Evolutionary conservation across 2,888 invertebrate genomes (phyloP).

Genomic region (Rutpela maculata): DNA sequence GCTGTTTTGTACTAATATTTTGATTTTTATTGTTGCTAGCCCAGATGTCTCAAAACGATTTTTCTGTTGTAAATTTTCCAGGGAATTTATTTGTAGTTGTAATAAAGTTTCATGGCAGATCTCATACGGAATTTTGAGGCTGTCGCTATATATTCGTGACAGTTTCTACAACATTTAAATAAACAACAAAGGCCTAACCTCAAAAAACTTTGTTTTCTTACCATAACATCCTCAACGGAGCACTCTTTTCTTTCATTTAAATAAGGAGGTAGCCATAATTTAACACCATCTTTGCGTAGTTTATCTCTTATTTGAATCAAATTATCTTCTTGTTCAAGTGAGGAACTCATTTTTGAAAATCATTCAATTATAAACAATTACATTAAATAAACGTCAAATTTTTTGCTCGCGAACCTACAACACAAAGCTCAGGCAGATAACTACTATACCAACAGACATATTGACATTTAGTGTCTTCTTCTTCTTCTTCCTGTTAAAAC

Average conservation of each 20-base stretch:
- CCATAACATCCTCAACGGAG: constrained; percentile 74
- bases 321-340: constrained; percentile 76
- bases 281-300: constrained; percentile 81
- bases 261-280: constrained; percentile 87
- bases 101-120: constrained; percentile 77
- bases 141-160: constrained; percentile 77
- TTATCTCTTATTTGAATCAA: constrained; percentile 81
- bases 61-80: constrained; percentile 83
- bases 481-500: too few species aligned
- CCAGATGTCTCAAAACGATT: constrained; percentile 83
- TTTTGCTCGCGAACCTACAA: not conserved
- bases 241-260: constrained; percentile 75
- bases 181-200: constrained; percentile 41
- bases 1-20: constrained; percentile 77
- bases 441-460: too few species aligned
- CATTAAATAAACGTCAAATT: constrained; percentile 29
- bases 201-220: constrained; percentile 67
- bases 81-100: constrained; percentile 81
- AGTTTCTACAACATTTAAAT: constrained; percentile 76
- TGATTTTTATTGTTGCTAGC: constrained; percentile 83
- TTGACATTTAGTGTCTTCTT: too few species aligned
- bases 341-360: constrained; percentile 46
- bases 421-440: too few species aligned
- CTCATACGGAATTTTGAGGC: constrained; percentile 76
- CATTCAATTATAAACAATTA: constrained; percentile 18